Base-by-base conservation (phyloP, 2,888 invertebrate species). In the Charanyca ferruginea region DNA sequence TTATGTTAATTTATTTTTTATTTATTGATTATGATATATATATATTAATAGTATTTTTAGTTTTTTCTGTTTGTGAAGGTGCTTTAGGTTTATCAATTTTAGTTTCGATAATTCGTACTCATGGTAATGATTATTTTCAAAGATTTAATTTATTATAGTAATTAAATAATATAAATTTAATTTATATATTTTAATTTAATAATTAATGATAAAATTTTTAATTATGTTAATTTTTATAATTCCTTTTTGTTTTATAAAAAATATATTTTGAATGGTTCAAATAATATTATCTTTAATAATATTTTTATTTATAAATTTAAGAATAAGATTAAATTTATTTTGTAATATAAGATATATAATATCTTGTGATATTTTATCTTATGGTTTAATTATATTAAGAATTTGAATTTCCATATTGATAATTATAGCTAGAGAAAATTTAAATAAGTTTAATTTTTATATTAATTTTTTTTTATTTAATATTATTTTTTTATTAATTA, bases 121-220 rank as follows among this genome's bases (percentile, higher is more conserved):
- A 96, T 94, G 97, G 97, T 0, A 96, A 96, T 94, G 96, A 97
- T 96, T 96, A 96, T 96, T 96, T 96, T 95, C 93, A 96, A 89
- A 93, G 94, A 85, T 96, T 96, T 94, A 96, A 84, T 85, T 88
- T 94, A 88, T 93, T 93, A 91, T n/a, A n/a, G n/a, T 93, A 57
- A 28, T 1, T 38, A 54, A 55, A 25, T 25, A 11, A 32, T 32
- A 32, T 28, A 28, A 8, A 32, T 32, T 11, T 32, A 32, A 32
- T 32, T 11, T 32, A 32, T 32, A 32, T 32, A 32, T 3, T 11
- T 57, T n/a, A 20, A 11, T 8, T 11, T 9, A 32, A 1, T 11
- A 16, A 16, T 9, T 11, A 62, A 96, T 96, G 96, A 94, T 96
- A 96, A 96, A 94, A 90, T 92, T 96, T 93, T 86, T 96, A 83